A percentile compares a stretch with the other conserved stretches of the same genome.
phyloP scores from a whole-genome alignment of 2,113 vertebrate species.

The Meriones unguiculatus region DNA sequence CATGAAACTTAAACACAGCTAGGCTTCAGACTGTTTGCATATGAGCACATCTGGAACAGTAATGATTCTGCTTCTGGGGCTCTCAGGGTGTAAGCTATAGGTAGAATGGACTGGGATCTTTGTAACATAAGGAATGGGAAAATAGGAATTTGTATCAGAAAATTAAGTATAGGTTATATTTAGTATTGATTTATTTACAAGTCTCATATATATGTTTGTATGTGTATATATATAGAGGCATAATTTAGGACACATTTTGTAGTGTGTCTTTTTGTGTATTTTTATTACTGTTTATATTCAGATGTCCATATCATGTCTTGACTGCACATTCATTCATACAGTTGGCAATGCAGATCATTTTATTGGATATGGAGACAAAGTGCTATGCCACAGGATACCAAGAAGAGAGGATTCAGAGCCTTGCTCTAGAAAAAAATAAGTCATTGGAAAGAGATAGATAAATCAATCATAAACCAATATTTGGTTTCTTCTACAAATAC shows the following conservation, averaged over 20 bases:
- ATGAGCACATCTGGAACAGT: neutral
- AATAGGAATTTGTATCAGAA: neutral
- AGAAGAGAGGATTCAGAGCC: neutral
- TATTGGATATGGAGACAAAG: neutral
- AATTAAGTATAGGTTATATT: neutral
- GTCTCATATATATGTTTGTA: neutral
- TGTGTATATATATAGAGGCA: neutral
- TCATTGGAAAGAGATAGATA: neutral
- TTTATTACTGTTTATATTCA: neutral
- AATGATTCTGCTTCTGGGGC: neutral
- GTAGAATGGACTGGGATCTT: neutral
- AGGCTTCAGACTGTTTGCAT: neutral
- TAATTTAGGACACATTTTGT: constrained; percentile 20
- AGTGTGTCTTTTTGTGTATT: constrained; percentile 7
- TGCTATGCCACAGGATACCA: neutral
- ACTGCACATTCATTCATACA: neutral
- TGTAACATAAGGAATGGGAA: neutral
- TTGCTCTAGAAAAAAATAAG: neutral
- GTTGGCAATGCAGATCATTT: neutral
- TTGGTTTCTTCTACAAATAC: constrained; percentile 43
- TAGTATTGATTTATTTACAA: neutral
- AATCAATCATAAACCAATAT: neutral
- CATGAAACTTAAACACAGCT: constrained; percentile 6
- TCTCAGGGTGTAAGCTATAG: neutral
- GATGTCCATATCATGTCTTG: neutral